Percentiles rank a stretch among this genome's conserved stretches.
Evolutionary conservation across 2,113 vertebrate species (phyloP).

Genomic region (Solenodon paradoxus): DNA sequence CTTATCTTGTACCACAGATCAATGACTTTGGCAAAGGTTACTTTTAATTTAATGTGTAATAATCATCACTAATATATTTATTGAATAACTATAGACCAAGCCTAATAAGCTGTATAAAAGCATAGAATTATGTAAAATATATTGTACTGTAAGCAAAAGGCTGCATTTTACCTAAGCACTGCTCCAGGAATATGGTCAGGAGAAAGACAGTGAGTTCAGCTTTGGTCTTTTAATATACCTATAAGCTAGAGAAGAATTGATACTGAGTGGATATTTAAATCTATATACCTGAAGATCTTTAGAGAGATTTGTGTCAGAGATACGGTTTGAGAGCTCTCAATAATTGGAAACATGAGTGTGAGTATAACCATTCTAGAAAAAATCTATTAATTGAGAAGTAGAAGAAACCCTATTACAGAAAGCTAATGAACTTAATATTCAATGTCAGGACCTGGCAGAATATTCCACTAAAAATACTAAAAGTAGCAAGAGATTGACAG

Average conservation of each 20-base stretch:
- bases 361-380: not conserved
- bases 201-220: not conserved
- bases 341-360: not conserved
- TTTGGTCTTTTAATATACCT: not conserved
- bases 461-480: not conserved
- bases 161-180: not conserved
- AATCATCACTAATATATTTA: slow-evolving; percentile 11
- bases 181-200: not conserved
- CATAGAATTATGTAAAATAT: not conserved
- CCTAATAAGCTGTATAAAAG: not conserved
- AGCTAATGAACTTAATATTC: not conserved
- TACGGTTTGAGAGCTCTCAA: not conserved
- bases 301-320: not conserved
- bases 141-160: not conserved
- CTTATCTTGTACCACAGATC: slow-evolving; percentile 46
- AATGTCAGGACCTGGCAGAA: not conserved
- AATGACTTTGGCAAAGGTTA: slow-evolving; percentile 20
- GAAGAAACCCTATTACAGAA: fast-evolving
- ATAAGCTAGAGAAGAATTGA: not conserved
- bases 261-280: not conserved
- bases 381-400: not conserved
- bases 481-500: not conserved
- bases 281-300: not conserved
- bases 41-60: slow-evolving; percentile 45
- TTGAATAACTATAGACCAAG: not conserved